Conservation (phyloP, 2,888 invertebrate genomes). For the Masnerella sp. region DNA sequence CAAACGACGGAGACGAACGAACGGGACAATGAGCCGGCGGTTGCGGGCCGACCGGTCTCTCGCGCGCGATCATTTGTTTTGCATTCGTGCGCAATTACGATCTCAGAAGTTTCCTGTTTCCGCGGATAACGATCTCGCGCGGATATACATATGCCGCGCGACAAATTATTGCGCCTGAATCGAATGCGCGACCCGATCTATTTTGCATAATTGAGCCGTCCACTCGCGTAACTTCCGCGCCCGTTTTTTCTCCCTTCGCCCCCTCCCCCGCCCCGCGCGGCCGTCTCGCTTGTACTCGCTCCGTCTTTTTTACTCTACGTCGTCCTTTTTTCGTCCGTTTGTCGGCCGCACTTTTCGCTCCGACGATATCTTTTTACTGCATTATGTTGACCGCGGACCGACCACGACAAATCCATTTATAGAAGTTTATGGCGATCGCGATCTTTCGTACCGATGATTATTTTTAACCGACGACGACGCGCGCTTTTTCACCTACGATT, state of each 20-base stretch:
- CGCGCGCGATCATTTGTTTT: slow-evolving; percentile 66
- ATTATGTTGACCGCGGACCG: slow-evolving; percentile 38
- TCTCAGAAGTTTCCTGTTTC: slow-evolving; percentile 58
- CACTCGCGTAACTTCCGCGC: slow-evolving; percentile 38
- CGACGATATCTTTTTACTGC: slow-evolving; percentile 13
- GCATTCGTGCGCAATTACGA: slow-evolving; percentile 64
- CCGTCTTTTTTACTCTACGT: slow-evolving; percentile 35
- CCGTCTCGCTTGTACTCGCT: too few relatives aligned
- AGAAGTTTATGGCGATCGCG: slow-evolving; percentile 58
- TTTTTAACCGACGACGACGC: slow-evolving; percentile 34
- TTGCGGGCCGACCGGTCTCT: slow-evolving; percentile 66
- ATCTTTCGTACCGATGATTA: slow-evolving; percentile 62
- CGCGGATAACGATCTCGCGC: slow-evolving; percentile 59
- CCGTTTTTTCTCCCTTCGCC: slow-evolving; percentile 9
- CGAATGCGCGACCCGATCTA: slow-evolving; percentile 41
- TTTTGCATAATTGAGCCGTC: slow-evolving; percentile 57
- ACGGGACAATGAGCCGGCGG: slow-evolving; percentile 63
- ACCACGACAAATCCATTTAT: slow-evolving; percentile 65
- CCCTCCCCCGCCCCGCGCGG: too few relatives aligned
- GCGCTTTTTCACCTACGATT: too few relatives aligned
- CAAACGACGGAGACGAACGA: slow-evolving; percentile 63
- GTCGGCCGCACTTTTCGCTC: slow-evolving; percentile 16
- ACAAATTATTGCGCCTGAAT: slow-evolving; percentile 55
- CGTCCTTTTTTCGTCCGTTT: slow-evolving; percentile 10
- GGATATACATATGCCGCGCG: slow-evolving; percentile 51